Evolutionary conservation across 1,140 invertebrate species (phyloP), one percentile per base, ranked within the genome.

Genomic region (Eupristina koningsbergeri): DNA sequence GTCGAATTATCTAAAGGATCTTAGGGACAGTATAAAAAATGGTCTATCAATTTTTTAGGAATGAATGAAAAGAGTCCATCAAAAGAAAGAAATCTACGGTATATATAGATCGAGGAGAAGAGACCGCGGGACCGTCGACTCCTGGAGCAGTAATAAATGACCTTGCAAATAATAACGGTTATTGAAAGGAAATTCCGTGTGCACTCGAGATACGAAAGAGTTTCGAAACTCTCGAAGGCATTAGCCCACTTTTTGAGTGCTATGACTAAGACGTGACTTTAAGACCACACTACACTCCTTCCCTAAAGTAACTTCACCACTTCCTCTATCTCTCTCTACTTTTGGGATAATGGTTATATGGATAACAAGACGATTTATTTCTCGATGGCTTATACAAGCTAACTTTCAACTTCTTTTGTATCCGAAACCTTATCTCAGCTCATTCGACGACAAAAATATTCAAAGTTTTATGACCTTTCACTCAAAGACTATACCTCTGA

Each of bases 91-190:
- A 64, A 19, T 39, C 22, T 34, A 17, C 5, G 7, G 58, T 5
- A 41, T n/a, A n/a, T n/a, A n/a, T 26, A 22, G 26, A 11, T 47
- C 39, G n/a, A 34, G 13, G 77, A 41, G 11, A 45, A 45, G 41
- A 29, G 45, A 31, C 26, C 15, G 29, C n/a, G 77, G 34, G 41
- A 45, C 26, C 22, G n/a, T 17, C 17, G 41, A 29, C 64, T 71
- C 47, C 67, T 58, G n/a, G 34, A 15, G 41, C 75, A 58, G 76
- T 87, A 87, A 88, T 88, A 88, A 88, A 90, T 88, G 86, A 83
- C 69, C 61, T 39, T 67, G 80, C 88, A 87, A 89, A 89, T 89
- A 88, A 89, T 88, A 88, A 88, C 81, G 84, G 86, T 90, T 89
- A 89, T 90, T 88, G 88, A 88, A 88, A 86, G 88, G 86, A 87